A percentile compares a stretch with the other conserved stretches of the same genome.
Evolutionary conservation across 2,888 invertebrate genomes (phyloP).

Genomic region (Leptothorax acervorum): DNA sequence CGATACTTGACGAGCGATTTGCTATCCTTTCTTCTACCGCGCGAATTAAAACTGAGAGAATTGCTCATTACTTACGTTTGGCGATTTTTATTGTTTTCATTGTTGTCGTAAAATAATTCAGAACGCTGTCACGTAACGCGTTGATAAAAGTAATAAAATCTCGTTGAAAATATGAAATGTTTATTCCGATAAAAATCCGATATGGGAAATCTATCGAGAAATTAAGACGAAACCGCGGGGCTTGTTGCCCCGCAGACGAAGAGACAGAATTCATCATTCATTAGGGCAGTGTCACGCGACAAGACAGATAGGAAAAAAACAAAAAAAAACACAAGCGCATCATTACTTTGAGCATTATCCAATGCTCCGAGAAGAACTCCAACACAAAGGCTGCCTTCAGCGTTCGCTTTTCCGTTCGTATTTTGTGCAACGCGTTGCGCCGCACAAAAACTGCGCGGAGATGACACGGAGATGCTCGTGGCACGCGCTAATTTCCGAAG

Average conservation of each 20-base stretch:
- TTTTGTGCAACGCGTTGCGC: slow-evolving; percentile 5
- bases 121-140: not conserved
- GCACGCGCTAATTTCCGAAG: slow-evolving; percentile 36
- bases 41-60: not conserved
- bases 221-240: not conserved
- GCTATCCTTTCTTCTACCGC: not conserved
- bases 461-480: slow-evolving; percentile 1
- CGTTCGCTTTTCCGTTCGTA: not conserved
- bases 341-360: slow-evolving; percentile 23
- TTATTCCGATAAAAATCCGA: not conserved
- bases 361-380: slow-evolving; percentile 12
- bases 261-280: not conserved
- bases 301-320: not conserved
- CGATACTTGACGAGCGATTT: not conserved
- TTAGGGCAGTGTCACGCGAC: not conserved
- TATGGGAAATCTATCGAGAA: not conserved
- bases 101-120: not conserved
- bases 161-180: slow-evolving; percentile 8
- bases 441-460: not conserved
- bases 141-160: not conserved
- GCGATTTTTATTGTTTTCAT: not conserved
- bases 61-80: not conserved
- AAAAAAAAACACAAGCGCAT: not conserved
- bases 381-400: slow-evolving; percentile 8
- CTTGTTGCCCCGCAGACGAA: no score